phyloP scores from a whole-genome alignment of 2,113 vertebrate genomes.

The Cottus gobio region DNA sequence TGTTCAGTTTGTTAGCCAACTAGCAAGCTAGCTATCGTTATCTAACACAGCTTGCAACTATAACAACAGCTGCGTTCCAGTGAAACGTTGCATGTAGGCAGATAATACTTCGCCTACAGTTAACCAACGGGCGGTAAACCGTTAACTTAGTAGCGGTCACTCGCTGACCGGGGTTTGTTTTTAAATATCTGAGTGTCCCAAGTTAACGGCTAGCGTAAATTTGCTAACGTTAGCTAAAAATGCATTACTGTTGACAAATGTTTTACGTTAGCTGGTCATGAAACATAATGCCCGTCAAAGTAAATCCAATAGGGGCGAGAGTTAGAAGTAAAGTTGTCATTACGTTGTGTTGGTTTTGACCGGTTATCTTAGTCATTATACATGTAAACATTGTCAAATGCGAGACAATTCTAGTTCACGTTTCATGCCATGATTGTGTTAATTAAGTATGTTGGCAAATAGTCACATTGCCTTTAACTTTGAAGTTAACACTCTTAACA shows the following conservation, averaged over 20 bases:
- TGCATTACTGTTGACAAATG: constrained; percentile 43
- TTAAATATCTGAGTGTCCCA: neutral
- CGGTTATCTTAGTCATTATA: no score
- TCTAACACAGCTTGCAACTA: constrained; percentile 52
- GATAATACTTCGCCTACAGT: rapidly evolving
- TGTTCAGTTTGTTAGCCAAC: constrained; percentile 36
- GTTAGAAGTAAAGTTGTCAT: neutral
- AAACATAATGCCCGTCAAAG: neutral
- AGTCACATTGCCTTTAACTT: neutral
- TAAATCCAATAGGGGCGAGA: neutral
- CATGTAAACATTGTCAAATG: neutral
- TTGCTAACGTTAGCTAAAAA: constrained; percentile 54
- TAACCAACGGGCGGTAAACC: neutral
- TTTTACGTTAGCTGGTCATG: neutral
- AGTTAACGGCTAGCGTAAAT: constrained; percentile 34
- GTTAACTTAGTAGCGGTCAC: no score
- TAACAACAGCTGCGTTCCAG: constrained; percentile 49
- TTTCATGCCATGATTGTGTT: neutral
- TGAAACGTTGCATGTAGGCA: constrained; percentile 30
- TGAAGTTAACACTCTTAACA: neutral
- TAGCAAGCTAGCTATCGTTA: constrained; percentile 64
- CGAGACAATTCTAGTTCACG: neutral
- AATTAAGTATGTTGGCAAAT: neutral
- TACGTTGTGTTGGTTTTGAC: neutral
- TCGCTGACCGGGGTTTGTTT: neutral